Evolutionary conservation across 2,888 invertebrate genomes (phyloP).

Genomic region (Theretra japonica): DNA sequence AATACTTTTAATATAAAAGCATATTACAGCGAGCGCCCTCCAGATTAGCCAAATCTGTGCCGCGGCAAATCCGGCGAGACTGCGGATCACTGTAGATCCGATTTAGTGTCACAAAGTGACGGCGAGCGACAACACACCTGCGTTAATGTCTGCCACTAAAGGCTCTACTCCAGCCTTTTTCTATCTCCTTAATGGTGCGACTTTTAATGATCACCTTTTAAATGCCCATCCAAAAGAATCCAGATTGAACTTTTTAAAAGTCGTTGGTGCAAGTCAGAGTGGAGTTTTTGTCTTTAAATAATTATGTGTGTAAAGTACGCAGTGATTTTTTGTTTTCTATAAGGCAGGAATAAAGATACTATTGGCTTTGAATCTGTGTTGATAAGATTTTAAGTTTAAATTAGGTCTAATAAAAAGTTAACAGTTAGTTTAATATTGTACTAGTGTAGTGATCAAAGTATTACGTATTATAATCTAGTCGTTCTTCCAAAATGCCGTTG

Average conservation of each 20-base stretch:
- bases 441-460: no score
- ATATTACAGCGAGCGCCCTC: neutral
- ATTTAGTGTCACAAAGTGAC: neutral
- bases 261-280: no score
- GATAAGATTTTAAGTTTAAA: no score
- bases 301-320: neutral
- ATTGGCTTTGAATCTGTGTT: no score
- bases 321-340: no score
- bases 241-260: no score
- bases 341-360: no score
- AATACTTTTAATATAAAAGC: neutral
- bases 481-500: no score
- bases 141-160: neutral
- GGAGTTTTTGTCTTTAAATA: neutral
- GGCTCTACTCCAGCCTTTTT: neutral
- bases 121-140: slow-evolving; percentile 1
- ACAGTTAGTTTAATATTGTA: no score
- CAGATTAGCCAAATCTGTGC: slow-evolving; percentile 7
- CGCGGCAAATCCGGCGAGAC: neutral
- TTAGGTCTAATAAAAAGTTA: no score
- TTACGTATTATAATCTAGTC: no score
- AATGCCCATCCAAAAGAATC: neutral
- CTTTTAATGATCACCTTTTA: neutral
- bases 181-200: neutral
- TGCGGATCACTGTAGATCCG: slow-evolving; percentile 10